Base-by-base conservation (phyloP, 1,140 invertebrate species). In the Drosophila aff. region DNA sequence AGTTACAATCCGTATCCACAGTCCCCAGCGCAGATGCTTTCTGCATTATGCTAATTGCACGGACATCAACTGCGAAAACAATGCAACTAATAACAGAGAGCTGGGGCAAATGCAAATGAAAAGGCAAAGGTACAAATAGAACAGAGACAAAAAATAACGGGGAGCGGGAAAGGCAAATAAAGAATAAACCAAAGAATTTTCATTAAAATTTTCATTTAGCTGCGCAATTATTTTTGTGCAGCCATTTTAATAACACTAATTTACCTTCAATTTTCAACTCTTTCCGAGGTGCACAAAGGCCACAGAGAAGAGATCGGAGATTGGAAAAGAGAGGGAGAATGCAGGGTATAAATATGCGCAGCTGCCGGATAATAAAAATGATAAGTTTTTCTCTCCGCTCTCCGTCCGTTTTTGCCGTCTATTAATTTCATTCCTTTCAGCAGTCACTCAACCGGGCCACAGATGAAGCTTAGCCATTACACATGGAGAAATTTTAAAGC, bases 161-260 rank as follows among this genome's bases (percentile, higher is more conserved):
- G 10, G 2, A 8, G 15, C 23, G 47, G 26, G 13, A 33, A 33
- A 33, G 31, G 64, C 44, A 38, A 55, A 21, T 31, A 47, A 31
- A 21, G 21, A 65, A 65, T 55, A 79, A 82, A 83, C 80, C 83
- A 87, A 87, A 74, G 83, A 83, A 81, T 83, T 83, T 87, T 87
- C 81, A 87, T 87, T 87, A 90, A 85, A 89, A 84, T 81, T 84
- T 83, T 89, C 85, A 89, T 89, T 89, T 82, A 89, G 79, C 79
- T 84, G 74, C 78, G 82, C 85, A 90, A 90, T 90, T 90, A 91
- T 85, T 90, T 82, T 79, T 75, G 72, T 80, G 86, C 82, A 91
- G 69, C 79, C 68, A 91, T 91, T 90, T 90, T 90, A 91, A 90
- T 91, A 90, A 85, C 79, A 86, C 79, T 90, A 90, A 90, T 90